Evolutionary conservation across 2,888 invertebrate species (phyloP).

Genomic region (Laothoe populi): DNA sequence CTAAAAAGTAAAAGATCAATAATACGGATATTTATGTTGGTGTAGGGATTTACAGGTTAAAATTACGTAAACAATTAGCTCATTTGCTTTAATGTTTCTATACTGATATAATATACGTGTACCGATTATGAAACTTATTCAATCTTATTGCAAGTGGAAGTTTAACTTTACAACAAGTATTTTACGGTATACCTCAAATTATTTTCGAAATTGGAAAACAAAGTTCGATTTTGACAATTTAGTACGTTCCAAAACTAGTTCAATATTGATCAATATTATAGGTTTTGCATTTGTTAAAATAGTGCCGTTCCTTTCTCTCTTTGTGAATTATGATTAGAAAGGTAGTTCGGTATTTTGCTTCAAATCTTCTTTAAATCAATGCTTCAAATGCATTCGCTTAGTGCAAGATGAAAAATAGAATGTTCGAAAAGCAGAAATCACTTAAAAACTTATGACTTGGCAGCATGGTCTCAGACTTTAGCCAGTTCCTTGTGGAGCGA

Average conservation of each 20-base stretch:
- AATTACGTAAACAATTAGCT: conserved; percentile 68
- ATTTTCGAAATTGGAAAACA: conserved; percentile 4
- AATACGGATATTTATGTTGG: conserved; percentile 23
- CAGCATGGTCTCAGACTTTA: too few species aligned
- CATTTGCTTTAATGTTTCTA: background rate
- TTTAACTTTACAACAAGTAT: background rate
- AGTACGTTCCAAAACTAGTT: background rate
- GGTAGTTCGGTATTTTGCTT: background rate
- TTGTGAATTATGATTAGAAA: background rate
- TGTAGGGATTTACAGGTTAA: conserved; percentile 48
- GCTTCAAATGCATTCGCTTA: background rate
- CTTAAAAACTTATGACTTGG: too few species aligned
- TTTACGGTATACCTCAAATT: conserved; percentile 21
- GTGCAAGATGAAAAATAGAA: background rate
- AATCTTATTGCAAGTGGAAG: background rate
- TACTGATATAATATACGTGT: too few species aligned
- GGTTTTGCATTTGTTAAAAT: background rate
- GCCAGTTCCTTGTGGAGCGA: too few species aligned
- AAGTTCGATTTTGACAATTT: background rate
- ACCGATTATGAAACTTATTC: background rate
- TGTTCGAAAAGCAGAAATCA: too few species aligned
- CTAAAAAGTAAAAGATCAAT: conserved; percentile 38
- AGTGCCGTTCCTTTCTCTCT: background rate
- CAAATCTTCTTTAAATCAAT: too few species aligned
- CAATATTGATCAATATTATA: too few species aligned